Conservation (phyloP, 2,113 vertebrate genomes). For the Otolemur garnettii region DNA sequence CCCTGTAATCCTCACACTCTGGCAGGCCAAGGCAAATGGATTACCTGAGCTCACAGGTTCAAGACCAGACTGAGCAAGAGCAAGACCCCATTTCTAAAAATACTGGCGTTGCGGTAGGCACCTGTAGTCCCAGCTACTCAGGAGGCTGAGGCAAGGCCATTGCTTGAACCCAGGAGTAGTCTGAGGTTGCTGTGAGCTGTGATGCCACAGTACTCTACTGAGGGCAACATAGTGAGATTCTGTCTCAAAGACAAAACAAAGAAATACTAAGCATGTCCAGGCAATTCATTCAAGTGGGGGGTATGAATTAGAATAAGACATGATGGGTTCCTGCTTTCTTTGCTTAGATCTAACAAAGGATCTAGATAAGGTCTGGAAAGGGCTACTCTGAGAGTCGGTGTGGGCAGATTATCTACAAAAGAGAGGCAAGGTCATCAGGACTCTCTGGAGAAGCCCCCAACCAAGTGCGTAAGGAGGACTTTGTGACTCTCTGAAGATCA, state of each 20-base stretch:
- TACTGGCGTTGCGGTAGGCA: no score
- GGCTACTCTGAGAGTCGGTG: not conserved
- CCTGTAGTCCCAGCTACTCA: no score
- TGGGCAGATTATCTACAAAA: conserved; percentile 22
- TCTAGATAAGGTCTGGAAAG: not conserved
- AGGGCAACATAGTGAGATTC: no score
- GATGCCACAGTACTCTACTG: no score
- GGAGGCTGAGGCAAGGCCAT: no score
- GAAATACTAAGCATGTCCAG: not conserved
- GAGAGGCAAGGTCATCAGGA: not conserved
- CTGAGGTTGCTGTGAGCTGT: no score
- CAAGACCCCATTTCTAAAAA: no score
- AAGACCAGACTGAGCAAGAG: no score
- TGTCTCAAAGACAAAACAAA: not conserved
- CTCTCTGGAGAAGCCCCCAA: conserved; percentile 32
- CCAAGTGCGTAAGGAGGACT: not conserved
- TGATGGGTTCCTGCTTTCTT: not conserved
- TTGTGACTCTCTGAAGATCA: not conserved
- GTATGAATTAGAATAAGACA: not conserved
- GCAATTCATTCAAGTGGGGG: conserved; percentile 20
- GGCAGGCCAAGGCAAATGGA: no score
- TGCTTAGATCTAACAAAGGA: not conserved
- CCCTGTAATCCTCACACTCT: no score
- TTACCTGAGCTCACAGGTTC: no score
- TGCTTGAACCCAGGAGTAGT: no score